Conservation (phyloP, 2,797 vertebrate genomes). For the Hephaestus fuliginosus region DNA sequence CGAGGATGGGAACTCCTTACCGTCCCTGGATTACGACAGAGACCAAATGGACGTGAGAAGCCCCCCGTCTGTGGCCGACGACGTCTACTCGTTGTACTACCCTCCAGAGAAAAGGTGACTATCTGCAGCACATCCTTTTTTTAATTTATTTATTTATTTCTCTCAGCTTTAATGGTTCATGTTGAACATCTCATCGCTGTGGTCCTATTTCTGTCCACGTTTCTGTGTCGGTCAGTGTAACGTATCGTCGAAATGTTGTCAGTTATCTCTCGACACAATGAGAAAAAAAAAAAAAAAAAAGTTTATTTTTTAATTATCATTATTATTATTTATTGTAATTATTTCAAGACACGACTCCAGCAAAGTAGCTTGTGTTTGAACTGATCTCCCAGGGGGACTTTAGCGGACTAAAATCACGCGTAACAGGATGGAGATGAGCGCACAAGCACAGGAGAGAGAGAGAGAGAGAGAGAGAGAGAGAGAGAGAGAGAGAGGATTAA, state of each 20-base stretch:
- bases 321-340: constrained; percentile 8
- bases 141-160: background rate
- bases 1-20: constrained; percentile 91
- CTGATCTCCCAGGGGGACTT: background rate
- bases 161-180: constrained; percentile 44
- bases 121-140: background rate
- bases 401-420: background rate
- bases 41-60: constrained; percentile 89
- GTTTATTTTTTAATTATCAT: background rate
- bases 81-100: constrained; percentile 89
- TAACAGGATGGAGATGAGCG: background rate
- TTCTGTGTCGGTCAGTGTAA: constrained; percentile 64
- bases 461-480: too few relatives aligned
- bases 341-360: background rate
- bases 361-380: constrained; percentile 8
- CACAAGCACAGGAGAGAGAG: background rate
- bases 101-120: constrained; percentile 91
- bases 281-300: background rate
- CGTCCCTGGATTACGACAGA: constrained; percentile 89
- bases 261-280: constrained; percentile 17
- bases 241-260: constrained; percentile 64
- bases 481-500: background rate
- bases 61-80: constrained; percentile 87
- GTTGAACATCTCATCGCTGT: constrained; percentile 73
- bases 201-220: constrained; percentile 73